Conservation (phyloP, 2,888 invertebrate species). For the Caenorhabditis sulstoni region DNA sequence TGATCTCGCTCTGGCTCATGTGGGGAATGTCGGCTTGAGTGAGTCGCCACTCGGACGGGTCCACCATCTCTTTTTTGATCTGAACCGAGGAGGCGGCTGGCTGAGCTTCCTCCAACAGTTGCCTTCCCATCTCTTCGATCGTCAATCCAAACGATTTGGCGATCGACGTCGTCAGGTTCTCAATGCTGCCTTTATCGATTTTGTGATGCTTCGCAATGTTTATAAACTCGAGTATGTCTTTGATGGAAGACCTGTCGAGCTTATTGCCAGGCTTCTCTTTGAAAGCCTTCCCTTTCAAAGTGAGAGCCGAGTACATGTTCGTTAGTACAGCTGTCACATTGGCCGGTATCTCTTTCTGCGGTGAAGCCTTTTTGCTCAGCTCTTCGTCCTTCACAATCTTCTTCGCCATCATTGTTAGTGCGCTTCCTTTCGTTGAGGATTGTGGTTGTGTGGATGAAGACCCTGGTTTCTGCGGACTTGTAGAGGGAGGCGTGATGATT, state of each 20-base stretch:
- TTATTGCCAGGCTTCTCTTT: not conserved
- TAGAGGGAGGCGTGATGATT: not conserved
- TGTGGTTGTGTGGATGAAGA: too few species aligned
- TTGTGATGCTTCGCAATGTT: not conserved
- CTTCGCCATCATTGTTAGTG: slow-evolving; percentile 9
- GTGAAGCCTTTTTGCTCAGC: too few species aligned
- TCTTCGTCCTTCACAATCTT: slow-evolving; percentile 19
- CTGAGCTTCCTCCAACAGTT: not conserved
- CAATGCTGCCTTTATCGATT: not conserved
- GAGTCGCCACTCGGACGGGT: slow-evolving; percentile 18
- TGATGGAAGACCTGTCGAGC: not conserved
- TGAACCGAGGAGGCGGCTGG: not conserved
- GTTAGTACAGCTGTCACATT: not conserved
- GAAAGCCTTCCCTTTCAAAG: not conserved
- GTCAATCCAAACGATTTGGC: not conserved
- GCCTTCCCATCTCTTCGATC: not conserved
- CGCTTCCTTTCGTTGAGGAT: not conserved
- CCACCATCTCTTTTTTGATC: slow-evolving; percentile 5
- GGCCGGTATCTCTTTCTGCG: not conserved
- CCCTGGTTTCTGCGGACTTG: not conserved
- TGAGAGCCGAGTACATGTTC: not conserved
- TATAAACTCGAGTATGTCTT: not conserved
- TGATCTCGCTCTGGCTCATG: not conserved
- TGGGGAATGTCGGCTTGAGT: slow-evolving; percentile 13
- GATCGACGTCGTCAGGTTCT: not conserved